These are phyloP conservation scores for Scaptomyza cyrtandrae DNA, from an alignment of 2,888 invertebrate genomes.

Conservation along the genomic window DNA sequence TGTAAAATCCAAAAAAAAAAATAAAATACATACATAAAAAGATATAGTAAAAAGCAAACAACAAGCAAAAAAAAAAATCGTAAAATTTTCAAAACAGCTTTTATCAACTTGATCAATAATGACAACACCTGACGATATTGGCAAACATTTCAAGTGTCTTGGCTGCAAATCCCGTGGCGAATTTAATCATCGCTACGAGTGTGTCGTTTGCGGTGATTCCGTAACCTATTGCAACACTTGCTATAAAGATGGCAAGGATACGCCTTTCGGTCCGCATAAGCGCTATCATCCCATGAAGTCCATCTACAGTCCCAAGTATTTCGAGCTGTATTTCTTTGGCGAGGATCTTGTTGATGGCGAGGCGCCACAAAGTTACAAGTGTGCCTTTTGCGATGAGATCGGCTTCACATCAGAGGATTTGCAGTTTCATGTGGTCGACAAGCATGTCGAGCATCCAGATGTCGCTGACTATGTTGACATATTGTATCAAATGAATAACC, in stretches of 20 bases:
- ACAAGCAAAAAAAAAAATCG: background rate
- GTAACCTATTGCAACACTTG: conserved; percentile 56
- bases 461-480: conserved; percentile 40
- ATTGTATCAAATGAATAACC: conserved; percentile 33
- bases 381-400: conserved; percentile 49
- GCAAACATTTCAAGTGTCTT: conserved; percentile 21
- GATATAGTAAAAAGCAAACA: background rate
- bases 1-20: conserved; percentile 6
- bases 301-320: conserved; percentile 35
- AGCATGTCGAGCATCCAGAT: conserved; percentile 50
- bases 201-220: conserved; percentile 45
- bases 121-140: background rate
- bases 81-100: background rate
- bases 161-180: conserved; percentile 31
- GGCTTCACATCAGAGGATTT: conserved; percentile 45
- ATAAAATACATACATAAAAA: background rate
- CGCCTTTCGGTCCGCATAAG: conserved; percentile 38
- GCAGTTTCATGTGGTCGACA: conserved; percentile 39
- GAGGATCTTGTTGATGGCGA: conserved; percentile 55
- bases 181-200: conserved; percentile 53
- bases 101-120: background rate
- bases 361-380: conserved; percentile 54
- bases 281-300: conserved; percentile 67
- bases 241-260: conserved; percentile 32
- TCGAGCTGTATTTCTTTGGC: conserved; percentile 51